Base-by-base conservation (phyloP, 2,113 vertebrate genomes). In the Triplophysa dalaica region DNA sequence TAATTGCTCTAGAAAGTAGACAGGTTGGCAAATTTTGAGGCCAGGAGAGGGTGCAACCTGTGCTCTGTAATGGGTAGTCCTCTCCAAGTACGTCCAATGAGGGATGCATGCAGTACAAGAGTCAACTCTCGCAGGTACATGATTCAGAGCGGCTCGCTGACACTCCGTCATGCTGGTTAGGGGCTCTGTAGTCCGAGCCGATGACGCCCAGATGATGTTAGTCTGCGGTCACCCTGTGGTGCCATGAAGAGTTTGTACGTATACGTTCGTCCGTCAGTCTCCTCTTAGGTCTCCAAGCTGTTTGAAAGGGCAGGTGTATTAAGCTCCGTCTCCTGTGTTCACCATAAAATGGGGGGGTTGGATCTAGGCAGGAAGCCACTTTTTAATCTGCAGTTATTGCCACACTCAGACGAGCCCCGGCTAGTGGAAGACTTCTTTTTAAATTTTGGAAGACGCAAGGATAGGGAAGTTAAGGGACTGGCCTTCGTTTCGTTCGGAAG, bases 1-100 rank as follows among this genome's bases (percentile, higher is more conserved):
- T 70, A 88, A 87, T 86, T 84, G 85, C 84, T 86, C 84, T 89
- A 90, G 88, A 91, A 91, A 92, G 89, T 88, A 86, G 88, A 74
- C 87, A 82, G 78, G 84, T 89, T 87, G 86, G 65, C 82, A 88
- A 84, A 85, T 85, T 79, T 76, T 83, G 81, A 86, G 84, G 83
- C 80, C 88, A 83, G 87, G 85, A 85, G 87, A 87, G 83, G 82
- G 60, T 62, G 86, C 33, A n/a, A 43, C 70, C 81, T 81, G 65
- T 85, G 74, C 82, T 87, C 89, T 83, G 84, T 78, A 88, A 84
- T 80, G 80, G 84, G 84, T 86, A 85, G 24, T 85, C 81, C 70
- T 85, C 86, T 73, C 77, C 76, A 70, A 84, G 64, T 81, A 43
- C 19, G 45, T 67, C 86, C 85, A 66, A 77, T 85, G 84, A 86